A percentile compares a stretch with the other conserved stretches of the same genome.
These are phyloP conservation scores for Varanus komodoensis DNA, from an alignment of 2,113 vertebrate genomes.

Conservation along the genomic window DNA sequence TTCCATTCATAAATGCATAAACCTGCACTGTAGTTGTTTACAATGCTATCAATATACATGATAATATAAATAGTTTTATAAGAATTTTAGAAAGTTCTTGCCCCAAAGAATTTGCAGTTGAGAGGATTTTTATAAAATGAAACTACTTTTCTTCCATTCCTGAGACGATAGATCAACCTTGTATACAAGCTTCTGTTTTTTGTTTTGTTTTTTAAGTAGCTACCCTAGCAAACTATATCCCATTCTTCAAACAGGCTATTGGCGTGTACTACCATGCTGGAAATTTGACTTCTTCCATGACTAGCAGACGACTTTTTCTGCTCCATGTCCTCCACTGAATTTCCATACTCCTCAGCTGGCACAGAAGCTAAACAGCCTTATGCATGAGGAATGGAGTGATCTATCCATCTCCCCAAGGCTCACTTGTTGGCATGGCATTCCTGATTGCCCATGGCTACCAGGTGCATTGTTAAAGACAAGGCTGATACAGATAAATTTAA, in stretches of 20 bases:
- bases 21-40: not conserved
- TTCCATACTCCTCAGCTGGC: not conserved
- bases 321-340: not conserved
- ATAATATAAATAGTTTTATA: not conserved
- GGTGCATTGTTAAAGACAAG: not conserved
- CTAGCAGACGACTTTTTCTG: not conserved
- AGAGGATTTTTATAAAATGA: not conserved
- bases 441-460: not conserved
- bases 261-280: not conserved
- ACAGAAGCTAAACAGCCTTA: not conserved
- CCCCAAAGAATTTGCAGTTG: conserved; percentile 23
- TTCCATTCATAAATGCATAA: not conserved
- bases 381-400: not conserved
- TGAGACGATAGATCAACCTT: conserved; percentile 16
- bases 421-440: not conserved
- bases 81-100: conserved; percentile 17
- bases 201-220: too few species aligned
- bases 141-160: not conserved
- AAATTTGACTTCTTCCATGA: not conserved
- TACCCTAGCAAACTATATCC: not conserved
- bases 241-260: not conserved
- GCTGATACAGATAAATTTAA: not conserved
- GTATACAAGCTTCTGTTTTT: not conserved
- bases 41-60: conserved; percentile 54
- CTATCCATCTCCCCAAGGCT: not conserved